Evolutionary conservation across 2,888 invertebrate species (phyloP), one percentile per base, ranked within the genome.

Genomic region (Neoascia interrupta): DNA sequence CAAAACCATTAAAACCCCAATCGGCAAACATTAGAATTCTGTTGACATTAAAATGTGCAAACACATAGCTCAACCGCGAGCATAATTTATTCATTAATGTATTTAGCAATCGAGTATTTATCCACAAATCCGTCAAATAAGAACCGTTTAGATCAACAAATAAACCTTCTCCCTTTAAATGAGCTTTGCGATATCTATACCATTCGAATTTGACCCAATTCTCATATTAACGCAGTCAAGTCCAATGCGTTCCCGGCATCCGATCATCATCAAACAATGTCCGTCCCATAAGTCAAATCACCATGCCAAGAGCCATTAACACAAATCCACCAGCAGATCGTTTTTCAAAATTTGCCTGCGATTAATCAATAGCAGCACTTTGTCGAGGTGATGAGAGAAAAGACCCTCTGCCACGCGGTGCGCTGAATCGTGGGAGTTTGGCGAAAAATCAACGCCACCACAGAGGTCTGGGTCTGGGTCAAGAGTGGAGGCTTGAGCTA

Each of bases 341-440:
- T 64, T 72, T 56, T 64, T 64, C 56, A 64, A 64, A 72, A 64
- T 56, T 49, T 43, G 23, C 64, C 15, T 43, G 41, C 64, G 54
- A 72, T 72, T 64, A 56, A 72, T 72, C 72, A 72, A 72, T 64
- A 56, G 51, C 19, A 21, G 8, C 18, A 6, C 15, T 51, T 49
- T 16, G 18, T 23, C 10, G 11, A 39, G n/a, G 11, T 18, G 43
- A 41, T 23, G 13, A 49, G 21, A 16, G 28, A 45, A 34, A n/a
- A n/a, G n/a, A n/a, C n/a, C n/a, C n/a, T n/a, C n/a, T n/a, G n/a
- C n/a, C n/a, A n/a, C n/a, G n/a, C n/a, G n/a, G n/a, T n/a, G n/a
- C n/a, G n/a, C 19, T 43, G 39, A 64, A 11, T 54, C 72, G 72
- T 72, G 72, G 64, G 64, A 72, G 72, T 72, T 72, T n/a, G n/a